Evolutionary conservation across 2,888 invertebrate genomes (phyloP).

Genomic region (Athalia cordata): DNA sequence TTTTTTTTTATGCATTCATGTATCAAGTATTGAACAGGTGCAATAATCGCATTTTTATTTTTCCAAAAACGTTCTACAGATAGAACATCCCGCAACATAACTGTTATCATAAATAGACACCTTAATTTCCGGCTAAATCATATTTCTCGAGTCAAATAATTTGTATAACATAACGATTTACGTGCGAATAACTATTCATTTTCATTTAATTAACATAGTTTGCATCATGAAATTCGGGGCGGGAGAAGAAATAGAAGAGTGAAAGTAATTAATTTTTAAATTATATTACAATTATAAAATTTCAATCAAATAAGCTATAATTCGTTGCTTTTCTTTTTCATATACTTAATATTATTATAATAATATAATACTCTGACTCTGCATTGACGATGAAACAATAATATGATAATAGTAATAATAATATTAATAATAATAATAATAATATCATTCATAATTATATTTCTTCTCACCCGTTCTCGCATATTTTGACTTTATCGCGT

Average conservation of each 20-base stretch:
- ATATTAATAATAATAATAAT: background rate
- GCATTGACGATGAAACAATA: conserved; percentile 9
- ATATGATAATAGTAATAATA: background rate
- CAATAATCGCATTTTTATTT: background rate
- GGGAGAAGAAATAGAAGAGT: conserved; percentile 4
- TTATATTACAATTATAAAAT: conserved; percentile 20
- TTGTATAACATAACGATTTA: too few species aligned
- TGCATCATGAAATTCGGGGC: too few species aligned
- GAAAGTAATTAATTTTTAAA: background rate
- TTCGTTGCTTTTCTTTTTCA: background rate
- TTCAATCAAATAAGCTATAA: background rate
- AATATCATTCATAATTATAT: conserved; percentile 6
- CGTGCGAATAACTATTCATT: too few species aligned
- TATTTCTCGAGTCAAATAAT: too few species aligned
- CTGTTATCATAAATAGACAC: too few species aligned
- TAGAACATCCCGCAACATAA: too few species aligned
- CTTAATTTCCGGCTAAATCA: too few species aligned
- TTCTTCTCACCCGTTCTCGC: background rate
- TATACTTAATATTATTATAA: background rate
- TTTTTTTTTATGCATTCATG: too few species aligned
- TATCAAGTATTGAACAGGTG: too few species aligned
- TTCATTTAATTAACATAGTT: too few species aligned
- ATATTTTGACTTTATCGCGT: too few species aligned
- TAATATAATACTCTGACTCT: background rate
- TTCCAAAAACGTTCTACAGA: background rate